phyloP scores from a whole-genome alignment of 2,797 vertebrate genomes.

The Onychomys leucogaster region DNA sequence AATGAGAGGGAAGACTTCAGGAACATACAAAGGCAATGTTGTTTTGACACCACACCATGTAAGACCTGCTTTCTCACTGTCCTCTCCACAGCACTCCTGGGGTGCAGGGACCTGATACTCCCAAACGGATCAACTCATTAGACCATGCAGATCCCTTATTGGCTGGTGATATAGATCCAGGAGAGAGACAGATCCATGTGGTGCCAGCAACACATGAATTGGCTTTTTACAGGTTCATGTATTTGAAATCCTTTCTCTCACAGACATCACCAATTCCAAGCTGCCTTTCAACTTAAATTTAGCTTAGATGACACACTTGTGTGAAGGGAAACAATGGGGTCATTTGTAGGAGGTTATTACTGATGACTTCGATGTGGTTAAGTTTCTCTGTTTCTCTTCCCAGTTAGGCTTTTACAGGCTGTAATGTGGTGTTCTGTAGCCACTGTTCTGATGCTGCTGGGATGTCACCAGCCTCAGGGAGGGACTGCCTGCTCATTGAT shows the following conservation, averaged over 20 bases:
- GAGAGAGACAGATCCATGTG: neutral
- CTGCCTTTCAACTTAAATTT: neutral
- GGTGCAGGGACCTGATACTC: neutral
- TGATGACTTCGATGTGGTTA: too few relatives aligned
- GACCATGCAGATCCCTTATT: rapidly evolving
- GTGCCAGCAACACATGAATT: neutral
- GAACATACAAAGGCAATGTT: neutral
- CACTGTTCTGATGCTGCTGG: neutral
- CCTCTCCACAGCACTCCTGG: neutral
- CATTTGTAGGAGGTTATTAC: neutral
- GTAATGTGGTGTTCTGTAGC: neutral
- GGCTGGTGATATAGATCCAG: neutral
- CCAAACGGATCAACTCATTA: neutral
- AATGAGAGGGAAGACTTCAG: neutral
- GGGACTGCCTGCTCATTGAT: neutral
- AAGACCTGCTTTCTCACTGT: rapidly evolving
- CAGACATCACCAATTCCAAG: neutral
- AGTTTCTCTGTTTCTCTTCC: neutral
- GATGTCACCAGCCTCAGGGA: neutral
- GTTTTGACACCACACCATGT: neutral
- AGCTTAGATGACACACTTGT: neutral
- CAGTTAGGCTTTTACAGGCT: neutral
- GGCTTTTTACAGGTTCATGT: neutral
- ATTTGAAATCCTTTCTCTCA: neutral
- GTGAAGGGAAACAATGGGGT: neutral